Conservation (phyloP, 2,113 vertebrate genomes). For the Myodes glareolus region DNA sequence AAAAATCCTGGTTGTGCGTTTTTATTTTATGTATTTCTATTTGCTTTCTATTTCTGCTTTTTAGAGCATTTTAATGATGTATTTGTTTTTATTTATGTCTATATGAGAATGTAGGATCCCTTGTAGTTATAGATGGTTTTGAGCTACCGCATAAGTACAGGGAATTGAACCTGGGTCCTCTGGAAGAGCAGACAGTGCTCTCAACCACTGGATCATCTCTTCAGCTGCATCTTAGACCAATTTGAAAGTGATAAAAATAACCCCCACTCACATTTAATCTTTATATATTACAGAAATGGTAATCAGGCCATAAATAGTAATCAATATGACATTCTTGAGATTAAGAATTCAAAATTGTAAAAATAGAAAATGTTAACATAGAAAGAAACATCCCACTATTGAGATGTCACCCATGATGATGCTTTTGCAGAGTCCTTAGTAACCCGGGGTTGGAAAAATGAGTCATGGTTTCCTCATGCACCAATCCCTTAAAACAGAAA, state of each 20-base stretch:
- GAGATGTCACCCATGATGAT: constrained; percentile 30
- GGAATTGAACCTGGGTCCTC: not conserved
- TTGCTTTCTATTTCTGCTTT: not conserved
- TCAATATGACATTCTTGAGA: constrained; percentile 42
- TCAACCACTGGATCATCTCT: not conserved
- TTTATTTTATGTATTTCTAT: not conserved
- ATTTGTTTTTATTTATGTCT: not conserved
- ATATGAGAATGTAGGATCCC: not conserved
- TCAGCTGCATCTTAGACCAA: not conserved
- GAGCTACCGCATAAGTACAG: not conserved
- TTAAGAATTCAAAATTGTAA: constrained; percentile 36
- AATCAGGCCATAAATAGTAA: not conserved
- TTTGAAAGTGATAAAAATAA: not conserved
- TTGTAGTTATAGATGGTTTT: not conserved
- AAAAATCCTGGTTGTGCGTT: not conserved
- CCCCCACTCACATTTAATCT: constrained; percentile 3
- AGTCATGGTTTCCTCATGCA: not conserved
- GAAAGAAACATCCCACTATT: not conserved
- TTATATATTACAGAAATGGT: not conserved
- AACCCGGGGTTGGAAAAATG: not conserved
- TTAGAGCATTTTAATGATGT: not conserved
- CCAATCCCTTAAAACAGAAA: constrained; percentile 7
- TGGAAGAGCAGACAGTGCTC: not conserved
- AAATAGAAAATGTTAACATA: constrained; percentile 47
- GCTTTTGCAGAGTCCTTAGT: not conserved